Base-by-base conservation (phyloP, 1,140 invertebrate species). In the Charaxes varanes region DNA sequence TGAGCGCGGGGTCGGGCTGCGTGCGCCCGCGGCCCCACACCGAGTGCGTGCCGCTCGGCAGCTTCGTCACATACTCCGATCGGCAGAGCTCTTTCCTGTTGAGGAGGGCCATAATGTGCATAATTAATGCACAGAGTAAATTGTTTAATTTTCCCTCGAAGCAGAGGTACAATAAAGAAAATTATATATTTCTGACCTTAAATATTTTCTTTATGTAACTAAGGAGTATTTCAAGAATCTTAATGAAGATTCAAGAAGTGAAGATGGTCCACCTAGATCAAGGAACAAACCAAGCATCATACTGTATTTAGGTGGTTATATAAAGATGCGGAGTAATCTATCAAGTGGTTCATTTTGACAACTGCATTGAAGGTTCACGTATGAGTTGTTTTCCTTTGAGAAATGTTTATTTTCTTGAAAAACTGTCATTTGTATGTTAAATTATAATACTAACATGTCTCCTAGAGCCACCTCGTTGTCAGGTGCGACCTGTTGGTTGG, bases 391-490 rank as follows among this genome's bases (percentile, higher is more conserved):
- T 4, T n/a, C 22, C 22, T 4, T 4, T 3, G 6, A 8, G 7
- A 23, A 23, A 23, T 5, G 10, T 4, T 5, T 23, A n/a, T n/a
- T n/a, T 23, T 23, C 22, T 23, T 23, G 4, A 23, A 5, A 23
- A 23, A 8, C n/a, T 6, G 2, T 8, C 6, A n/a, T 8, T 5
- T 8, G 3, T 23, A 23, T 8, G 22, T 15, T 28, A 33, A 69
- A n/a, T n/a, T 36, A 24, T 15, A 18, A n/a, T 26, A 61, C 88
- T 88, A 84, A 94, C 94, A 94, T 96, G 53, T 97, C 91, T 7
- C 96, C 97, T 2, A 99, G 86, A 7, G 97, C 97, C 0, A 99
- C 97, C 73, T 99, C 97, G 77, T n/a, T n/a, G n/a, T n/a, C n/a
- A n/a, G n/a, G n/a, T n/a, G n/a, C n/a, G n/a, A n/a, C n/a, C n/a